phyloP scores from a whole-genome alignment of 1,140 invertebrate species.

The Gonatopus flavifemur region DNA sequence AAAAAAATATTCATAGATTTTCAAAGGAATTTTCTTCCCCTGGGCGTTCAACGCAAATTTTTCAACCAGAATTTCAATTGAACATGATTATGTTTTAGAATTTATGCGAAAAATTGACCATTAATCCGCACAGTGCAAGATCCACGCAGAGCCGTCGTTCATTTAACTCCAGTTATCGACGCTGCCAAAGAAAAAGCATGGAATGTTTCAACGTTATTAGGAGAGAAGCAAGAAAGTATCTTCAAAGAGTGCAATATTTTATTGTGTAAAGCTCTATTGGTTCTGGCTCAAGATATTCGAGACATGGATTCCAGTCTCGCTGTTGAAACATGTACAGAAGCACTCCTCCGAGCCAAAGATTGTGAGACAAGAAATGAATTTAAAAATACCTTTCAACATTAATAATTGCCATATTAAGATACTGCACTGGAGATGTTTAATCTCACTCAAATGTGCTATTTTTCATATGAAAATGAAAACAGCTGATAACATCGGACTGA shows the following conservation, averaged over 20 bases:
- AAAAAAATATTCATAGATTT: too few species aligned
- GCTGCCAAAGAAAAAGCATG: constrained; percentile 42
- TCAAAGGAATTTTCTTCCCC: too few species aligned
- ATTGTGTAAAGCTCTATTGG: constrained; percentile 54
- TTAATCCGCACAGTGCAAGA: constrained; percentile 48
- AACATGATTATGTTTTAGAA: too few species aligned
- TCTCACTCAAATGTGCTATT: neutral
- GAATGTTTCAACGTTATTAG: constrained; percentile 32
- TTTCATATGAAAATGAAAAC: neutral
- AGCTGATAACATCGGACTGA: constrained; percentile 28
- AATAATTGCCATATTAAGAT: neutral
- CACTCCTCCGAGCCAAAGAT: constrained; percentile 57
- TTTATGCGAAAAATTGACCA: too few species aligned
- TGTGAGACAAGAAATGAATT: constrained; percentile 35
- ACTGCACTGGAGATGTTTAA: neutral
- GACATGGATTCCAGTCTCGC: constrained; percentile 47
- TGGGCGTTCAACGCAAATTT: too few species aligned
- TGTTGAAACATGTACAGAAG: constrained; percentile 52
- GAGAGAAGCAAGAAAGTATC: constrained; percentile 36
- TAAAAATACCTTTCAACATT: neutral
- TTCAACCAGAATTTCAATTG: too few species aligned
- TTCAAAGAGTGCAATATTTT: constrained; percentile 56
- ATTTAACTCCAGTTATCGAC: constrained; percentile 37
- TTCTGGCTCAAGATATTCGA: constrained; percentile 41
- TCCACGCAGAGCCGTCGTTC: constrained; percentile 29